Conservation (phyloP, 1,140 invertebrate genomes). For the Aphaenogaster floridana region DNA sequence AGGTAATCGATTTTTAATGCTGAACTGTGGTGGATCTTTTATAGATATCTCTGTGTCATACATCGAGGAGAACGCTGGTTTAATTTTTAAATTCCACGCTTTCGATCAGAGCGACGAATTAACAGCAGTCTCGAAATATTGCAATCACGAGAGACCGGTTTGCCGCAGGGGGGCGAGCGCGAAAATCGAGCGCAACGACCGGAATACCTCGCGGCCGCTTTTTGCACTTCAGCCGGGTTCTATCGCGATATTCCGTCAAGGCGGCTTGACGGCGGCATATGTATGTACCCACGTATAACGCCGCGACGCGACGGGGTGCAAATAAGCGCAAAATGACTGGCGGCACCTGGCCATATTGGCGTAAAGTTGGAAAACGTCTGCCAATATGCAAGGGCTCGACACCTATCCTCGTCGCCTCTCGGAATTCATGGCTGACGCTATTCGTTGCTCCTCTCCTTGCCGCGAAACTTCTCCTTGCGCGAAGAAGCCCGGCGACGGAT, state of each 20-base stretch:
- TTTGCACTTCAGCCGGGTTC: conserved; percentile 9
- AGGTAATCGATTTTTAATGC: background rate
- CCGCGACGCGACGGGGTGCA: conserved; percentile 69
- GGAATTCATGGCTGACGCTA: conserved; percentile 65
- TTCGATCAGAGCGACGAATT: conserved; percentile 2
- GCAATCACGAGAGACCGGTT: background rate
- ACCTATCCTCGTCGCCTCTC: conserved; percentile 57
- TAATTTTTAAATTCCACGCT: conserved; percentile 12
- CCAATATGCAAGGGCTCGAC: conserved; percentile 69
- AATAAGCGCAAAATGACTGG: conserved; percentile 79
- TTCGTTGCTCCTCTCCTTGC: conserved; percentile 12
- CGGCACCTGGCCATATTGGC: conserved; percentile 78
- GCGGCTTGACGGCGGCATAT: conserved; percentile 17
- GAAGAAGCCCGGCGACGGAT: conserved; percentile 21
- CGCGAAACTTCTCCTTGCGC: conserved; percentile 39
- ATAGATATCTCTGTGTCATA: background rate
- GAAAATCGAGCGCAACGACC: conserved; percentile 37
- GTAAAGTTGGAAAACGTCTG: conserved; percentile 77
- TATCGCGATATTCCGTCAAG: conserved; percentile 52
- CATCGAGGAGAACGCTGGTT: background rate
- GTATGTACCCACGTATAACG: conserved; percentile 53
- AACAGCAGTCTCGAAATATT: conserved; percentile 17
- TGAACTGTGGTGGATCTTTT: background rate
- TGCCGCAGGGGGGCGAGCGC: background rate
- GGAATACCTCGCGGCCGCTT: conserved; percentile 19